Evolutionary conservation across 30 jellyfish, hydroid and myxozoan genomes (phyloP).

Genomic region (Hydra vulgaris): DNA sequence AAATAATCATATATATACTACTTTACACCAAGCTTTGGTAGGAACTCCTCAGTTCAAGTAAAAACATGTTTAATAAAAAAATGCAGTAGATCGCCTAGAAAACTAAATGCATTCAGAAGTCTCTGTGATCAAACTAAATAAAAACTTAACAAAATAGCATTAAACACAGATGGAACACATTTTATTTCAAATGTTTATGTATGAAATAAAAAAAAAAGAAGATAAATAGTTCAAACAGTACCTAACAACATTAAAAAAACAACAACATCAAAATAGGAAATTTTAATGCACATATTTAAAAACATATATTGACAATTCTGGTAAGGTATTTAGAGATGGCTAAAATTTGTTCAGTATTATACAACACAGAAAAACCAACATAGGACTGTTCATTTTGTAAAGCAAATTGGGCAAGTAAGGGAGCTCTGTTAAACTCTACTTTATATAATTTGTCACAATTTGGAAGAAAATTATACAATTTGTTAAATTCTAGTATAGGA

Average conservation of each 20-base stretch:
- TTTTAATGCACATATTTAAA: slow-evolving; percentile 12
- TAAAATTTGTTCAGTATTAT: background rate
- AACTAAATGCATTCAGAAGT: background rate
- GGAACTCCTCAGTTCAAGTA: background rate
- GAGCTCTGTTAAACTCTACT: background rate
- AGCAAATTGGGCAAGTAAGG: slow-evolving; percentile 1
- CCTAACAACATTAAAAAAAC: no score
- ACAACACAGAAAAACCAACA: slow-evolving; percentile 8
- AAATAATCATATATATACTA: background rate
- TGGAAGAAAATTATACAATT: background rate
- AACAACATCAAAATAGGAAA: background rate
- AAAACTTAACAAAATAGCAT: background rate
- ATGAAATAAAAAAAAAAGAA: no score
- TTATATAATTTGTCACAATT: background rate
- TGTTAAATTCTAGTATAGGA: background rate
- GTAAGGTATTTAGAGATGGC: slow-evolving; percentile 6
- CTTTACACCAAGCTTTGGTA: background rate
- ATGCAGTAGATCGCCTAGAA: slow-evolving; percentile 17
- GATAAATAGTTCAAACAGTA: background rate
- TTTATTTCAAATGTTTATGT: background rate
- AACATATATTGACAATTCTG: slow-evolving; percentile 10
- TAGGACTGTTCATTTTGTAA: slow-evolving; percentile 4
- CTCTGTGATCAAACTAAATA: background rate
- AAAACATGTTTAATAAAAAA: background rate
- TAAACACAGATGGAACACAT: background rate